These are phyloP conservation scores for Rhopalosiphum maidis DNA, from an alignment of 1,140 invertebrate genomes.

Conservation along the genomic window DNA sequence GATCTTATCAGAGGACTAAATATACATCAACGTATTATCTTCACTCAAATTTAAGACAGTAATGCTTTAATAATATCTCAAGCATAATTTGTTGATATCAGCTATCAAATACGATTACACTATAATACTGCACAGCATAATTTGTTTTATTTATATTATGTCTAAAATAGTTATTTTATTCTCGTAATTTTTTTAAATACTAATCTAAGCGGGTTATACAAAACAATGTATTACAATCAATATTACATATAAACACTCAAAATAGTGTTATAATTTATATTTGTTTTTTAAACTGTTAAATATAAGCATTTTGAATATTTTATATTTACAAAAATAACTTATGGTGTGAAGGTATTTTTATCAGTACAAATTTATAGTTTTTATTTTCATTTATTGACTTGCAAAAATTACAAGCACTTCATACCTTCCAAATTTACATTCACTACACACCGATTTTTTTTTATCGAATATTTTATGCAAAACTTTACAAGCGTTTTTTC, in stretches of 20 bases:
- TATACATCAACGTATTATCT: neutral
- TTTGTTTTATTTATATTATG: neutral
- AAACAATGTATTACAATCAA: neutral
- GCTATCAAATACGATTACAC: neutral
- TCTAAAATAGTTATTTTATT: neutral
- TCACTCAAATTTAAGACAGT: neutral
- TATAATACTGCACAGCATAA: neutral
- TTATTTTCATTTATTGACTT: slow-evolving; percentile 12
- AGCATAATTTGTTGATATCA: neutral
- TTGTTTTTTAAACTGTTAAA: neutral
- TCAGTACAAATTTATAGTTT: neutral
- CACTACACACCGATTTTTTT: neutral
- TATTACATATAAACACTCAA: neutral
- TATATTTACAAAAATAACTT: neutral
- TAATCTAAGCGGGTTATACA: neutral
- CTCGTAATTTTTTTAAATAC: neutral
- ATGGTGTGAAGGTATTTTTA: neutral
- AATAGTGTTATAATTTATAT: neutral
- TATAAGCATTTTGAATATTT: neutral
- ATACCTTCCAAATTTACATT: slow-evolving; percentile 6
- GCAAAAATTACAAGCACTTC: neutral
- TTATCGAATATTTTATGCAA: slow-evolving; percentile 18
- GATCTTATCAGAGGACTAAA: neutral
- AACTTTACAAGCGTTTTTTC: slow-evolving; percentile 14
- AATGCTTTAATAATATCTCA: neutral